Base-by-base conservation (phyloP, 2,888 invertebrate species). In the Eupithecia centaureata region DNA sequence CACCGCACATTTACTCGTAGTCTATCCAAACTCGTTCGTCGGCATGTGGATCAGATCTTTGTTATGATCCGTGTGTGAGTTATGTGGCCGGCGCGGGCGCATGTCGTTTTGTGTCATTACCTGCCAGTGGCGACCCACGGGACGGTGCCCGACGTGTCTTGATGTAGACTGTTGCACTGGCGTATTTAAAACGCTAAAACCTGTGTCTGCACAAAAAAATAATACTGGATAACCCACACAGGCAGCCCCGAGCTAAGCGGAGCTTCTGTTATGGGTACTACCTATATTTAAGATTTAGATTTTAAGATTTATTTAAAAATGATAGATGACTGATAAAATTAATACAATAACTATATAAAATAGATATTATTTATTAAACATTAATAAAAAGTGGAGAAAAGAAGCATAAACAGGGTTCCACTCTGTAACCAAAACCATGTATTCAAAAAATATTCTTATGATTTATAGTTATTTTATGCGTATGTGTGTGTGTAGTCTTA, bases 91-190 rank as follows among this genome's bases (percentile, higher is more conserved):
- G 54, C 27, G 54, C 28, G 27, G 32, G 74, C 76, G 79, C 72
- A 71, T 77, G 82, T 87, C 83, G 86, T 86, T 86, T 88, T 86
- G 85, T 88, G 84, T 89, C 86, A 85, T 87, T 87, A 87, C 87
- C 86, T 87, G 86, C 79, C 79, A 79, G 25, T 59, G 51, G 77
- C 82, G 83, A 82, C 85, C 82, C 83, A 81, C 80, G 82, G 82
- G 83, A 80, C 80, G 75, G 77, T 73, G 73, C 78, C 79, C 81
- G 82, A 80, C 82, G 80, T 77, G 73, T 77, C 78, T 72, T 74
- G 33, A 78, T 78, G 77, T 68, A 62, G 65, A 10, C 15, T 58
- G n/a, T 54, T 72, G 76, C 78, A 88, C 76, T 75, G 71, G 71
- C 73, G 82, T 38, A 76, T 73, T 66, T 54, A 80, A 27, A 80